Percentiles rank a stretch among this genome's conserved stretches.
Evolutionary conservation across 2,888 invertebrate genomes (phyloP).

Genomic region (Stratiomys singularior): DNA sequence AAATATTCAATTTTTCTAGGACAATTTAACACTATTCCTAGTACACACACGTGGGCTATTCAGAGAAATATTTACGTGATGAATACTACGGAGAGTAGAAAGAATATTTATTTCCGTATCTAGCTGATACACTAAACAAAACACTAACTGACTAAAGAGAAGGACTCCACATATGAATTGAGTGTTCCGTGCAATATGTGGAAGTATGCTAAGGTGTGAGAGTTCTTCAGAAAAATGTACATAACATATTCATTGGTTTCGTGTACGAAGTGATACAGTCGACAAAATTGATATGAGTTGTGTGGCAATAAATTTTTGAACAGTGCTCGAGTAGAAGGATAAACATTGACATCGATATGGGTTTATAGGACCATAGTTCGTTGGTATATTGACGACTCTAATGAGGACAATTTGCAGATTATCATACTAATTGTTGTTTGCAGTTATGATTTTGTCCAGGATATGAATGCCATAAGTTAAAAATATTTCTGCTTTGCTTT

Average conservation of each 20-base stretch:
- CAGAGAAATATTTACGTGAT: background rate
- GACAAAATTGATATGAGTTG: background rate
- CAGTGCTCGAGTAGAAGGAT: background rate
- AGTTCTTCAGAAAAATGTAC: background rate
- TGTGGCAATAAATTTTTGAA: background rate
- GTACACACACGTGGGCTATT: background rate
- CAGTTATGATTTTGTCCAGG: too few relatives aligned
- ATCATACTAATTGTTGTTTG: too few relatives aligned
- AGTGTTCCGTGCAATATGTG: background rate
- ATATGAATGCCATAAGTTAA: too few relatives aligned
- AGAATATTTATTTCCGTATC: constrained; percentile 5
- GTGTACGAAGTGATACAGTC: background rate
- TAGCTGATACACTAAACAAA: constrained; percentile 10
- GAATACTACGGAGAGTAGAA: background rate
- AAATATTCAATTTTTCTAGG: background rate
- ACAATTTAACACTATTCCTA: background rate
- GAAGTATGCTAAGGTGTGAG: constrained; percentile 16
- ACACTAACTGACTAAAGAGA: constrained; percentile 1
- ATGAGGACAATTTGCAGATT: too few relatives aligned
- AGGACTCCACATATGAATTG: background rate
- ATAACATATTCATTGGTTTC: background rate
- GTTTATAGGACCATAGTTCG: background rate
- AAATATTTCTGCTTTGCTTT: too few relatives aligned
- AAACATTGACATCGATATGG: background rate
- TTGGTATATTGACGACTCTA: background rate